Evolutionary conservation across 2,113 vertebrate genomes (phyloP).

Genomic region (Phalacrocorax aristotelis): DNA sequence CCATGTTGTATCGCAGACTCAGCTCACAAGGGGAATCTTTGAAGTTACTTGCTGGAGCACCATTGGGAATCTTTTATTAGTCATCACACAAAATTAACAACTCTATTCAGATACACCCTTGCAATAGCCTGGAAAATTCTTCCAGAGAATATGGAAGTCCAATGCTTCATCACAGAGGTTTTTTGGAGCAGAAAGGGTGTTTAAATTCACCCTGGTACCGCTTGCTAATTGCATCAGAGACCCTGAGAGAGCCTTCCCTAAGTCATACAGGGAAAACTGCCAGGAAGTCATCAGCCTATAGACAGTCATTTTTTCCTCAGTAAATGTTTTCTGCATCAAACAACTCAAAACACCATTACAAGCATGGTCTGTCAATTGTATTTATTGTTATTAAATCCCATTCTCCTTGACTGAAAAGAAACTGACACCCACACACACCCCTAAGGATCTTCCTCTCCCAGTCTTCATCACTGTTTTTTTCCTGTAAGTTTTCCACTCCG

Average conservation of each 20-base stretch:
- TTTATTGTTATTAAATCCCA: not conserved
- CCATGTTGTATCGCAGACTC: not conserved
- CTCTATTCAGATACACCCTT: not conserved
- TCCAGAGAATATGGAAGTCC: not conserved
- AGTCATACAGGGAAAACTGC: not conserved
- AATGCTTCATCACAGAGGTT: rapidly evolving
- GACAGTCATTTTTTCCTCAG: not conserved
- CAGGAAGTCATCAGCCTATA: not conserved
- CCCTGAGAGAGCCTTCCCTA: not conserved
- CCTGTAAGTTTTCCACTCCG: not conserved
- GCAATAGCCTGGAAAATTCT: not conserved
- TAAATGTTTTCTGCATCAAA: not conserved
- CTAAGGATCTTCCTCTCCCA: not conserved
- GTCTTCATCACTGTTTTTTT: not conserved
- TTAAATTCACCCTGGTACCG: not conserved
- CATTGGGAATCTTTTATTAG: not conserved
- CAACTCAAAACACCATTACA: not conserved
- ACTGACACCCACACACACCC: too few species aligned
- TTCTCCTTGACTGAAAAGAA: too few species aligned
- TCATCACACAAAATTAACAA: not conserved
- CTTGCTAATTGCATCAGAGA: not conserved
- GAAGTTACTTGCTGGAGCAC: not conserved
- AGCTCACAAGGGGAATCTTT: not conserved
- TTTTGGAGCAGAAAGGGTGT: not conserved
- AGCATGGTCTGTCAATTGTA: not conserved